These are phyloP conservation scores for Petrophora chlorosata DNA, from an alignment of 2,888 invertebrate species.

Conservation along the genomic window DNA sequence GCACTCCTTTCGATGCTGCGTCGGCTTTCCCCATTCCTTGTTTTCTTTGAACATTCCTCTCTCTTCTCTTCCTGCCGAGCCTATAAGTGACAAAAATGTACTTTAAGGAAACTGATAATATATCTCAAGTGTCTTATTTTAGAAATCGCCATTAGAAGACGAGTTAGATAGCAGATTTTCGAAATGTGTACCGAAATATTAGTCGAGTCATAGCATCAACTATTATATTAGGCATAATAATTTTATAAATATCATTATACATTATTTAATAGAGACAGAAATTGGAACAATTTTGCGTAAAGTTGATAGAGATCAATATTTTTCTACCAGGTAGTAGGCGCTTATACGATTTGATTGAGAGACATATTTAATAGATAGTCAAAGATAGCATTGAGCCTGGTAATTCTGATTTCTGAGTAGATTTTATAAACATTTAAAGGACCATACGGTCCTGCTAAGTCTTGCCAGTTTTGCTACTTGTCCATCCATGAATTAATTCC, in stretches of 20 bases:
- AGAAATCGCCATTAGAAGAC: conserved; percentile 78
- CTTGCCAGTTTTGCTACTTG: conserved; percentile 77
- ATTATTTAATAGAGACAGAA: conserved; percentile 44
- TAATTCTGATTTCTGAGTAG: conserved; percentile 72
- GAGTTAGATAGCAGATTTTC: conserved; percentile 79
- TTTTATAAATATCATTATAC: conserved; percentile 36
- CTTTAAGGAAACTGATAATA: conserved; percentile 75
- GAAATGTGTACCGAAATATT: conserved; percentile 74
- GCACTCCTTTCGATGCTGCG: conserved; percentile 51
- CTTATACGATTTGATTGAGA: conserved; percentile 70
- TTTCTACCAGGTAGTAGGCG: conserved; percentile 77
- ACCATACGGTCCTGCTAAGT: conserved; percentile 61
- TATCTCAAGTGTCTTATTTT: conserved; percentile 82
- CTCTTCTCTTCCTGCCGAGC: conserved; percentile 52
- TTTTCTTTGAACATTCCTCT: conserved; percentile 69
- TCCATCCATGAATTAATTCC: conserved; percentile 77
- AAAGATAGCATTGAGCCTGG: conserved; percentile 67
- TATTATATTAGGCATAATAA: conserved; percentile 49
- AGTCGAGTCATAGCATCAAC: conserved; percentile 68
- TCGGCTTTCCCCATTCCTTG: conserved; percentile 61
- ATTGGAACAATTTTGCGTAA: conserved; percentile 76
- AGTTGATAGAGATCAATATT: conserved; percentile 73
- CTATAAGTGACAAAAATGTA: conserved; percentile 59
- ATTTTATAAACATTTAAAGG: conserved; percentile 60
- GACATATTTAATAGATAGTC: conserved; percentile 62